Base-by-base conservation (phyloP, 2,113 vertebrate species). In the Cyanoderma ruficeps region DNA sequence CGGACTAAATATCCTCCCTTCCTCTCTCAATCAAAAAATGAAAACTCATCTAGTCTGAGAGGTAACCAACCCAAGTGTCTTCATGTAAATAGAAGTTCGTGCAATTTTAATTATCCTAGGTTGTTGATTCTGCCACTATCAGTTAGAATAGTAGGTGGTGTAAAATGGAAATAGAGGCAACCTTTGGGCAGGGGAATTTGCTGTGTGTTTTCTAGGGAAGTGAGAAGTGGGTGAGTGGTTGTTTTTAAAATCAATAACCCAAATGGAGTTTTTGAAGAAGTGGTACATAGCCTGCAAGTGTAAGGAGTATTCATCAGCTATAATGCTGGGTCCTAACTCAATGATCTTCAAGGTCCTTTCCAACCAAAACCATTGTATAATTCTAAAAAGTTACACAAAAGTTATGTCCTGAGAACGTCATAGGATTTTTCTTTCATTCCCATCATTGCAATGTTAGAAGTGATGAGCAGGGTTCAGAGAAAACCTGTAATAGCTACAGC, bases 401-500 rank as follows among this genome's bases (percentile, higher is more conserved):
- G 30, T 44, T 68, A 70, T 9, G 70, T 78, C 13, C 63, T 78
- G 59, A 89, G 47, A 84, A 63, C 13, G 81, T 77, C 11, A 22
- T 16, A 22, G 55, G 42, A 21, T 63, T 83, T 94, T 89, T 69
- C 10, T 21, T 86, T 87, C 15, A 39, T 81, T 83, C n/a, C 12
- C 4, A 6, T 77, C 12, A 49, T 65, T 28, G 50, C 46, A 60
- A 92, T 77, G 46, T 70, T 78, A 33, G 19, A 72, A 80, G 20
- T 37, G 18, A 83, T 72, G 14, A 83, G 20, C 59, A 92, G 52
- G 4, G 23, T 59, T 93, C 60, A 67, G 64, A 69, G 23, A 55
- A 92, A 94, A 67, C 47, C 15, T 83, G 9, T 57, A 77, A 74
- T 65, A 91, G 39, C 49, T 90, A 42, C 27, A 56, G 42, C 55